Base-by-base conservation (phyloP, 2,113 vertebrate genomes). In the Pomatorhinus ruficollis region DNA sequence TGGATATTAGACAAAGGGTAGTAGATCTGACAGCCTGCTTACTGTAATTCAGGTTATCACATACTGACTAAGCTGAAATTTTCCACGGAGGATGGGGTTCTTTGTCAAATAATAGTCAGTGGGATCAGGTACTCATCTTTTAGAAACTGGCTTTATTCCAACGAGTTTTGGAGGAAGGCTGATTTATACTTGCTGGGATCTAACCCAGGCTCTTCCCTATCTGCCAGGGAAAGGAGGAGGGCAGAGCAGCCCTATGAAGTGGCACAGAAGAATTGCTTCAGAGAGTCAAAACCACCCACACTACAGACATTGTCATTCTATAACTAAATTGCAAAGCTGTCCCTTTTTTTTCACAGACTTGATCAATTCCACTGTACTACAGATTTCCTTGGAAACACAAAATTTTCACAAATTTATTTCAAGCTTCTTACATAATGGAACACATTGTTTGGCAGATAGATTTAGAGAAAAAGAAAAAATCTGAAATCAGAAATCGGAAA, bases 391-490 rank as follows among this genome's bases (percentile, higher is more conserved):
- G 52, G 45, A 95, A 91, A 52, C 21, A 74, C 3, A 20, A 78
- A 19, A 47, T 70, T 66, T 88, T 23, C 27, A 86, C 33, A 89
- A 59, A 92, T 90, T 50, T 70, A 50, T 90, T 75, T 90, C 66
- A 70, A 42, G 30, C 9, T 61, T 90, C 15, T 49, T 49, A 37
- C 45, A 57, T 47, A 82, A 57, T 18, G 20, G 22, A 82, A 35
- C 5, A 39, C 24, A 6, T n/a, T 64, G 21, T 64, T 78, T 89
- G 61, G 20, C 35, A 54, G 42, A 69, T 4, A 72, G 49, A 69
- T 69, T 85, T 83, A 82, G 30, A 82, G 89, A 92, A 94, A 37
- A 78, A 59, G 27, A 78, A 85, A 96, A 90, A 27, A 52, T 56
- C 10, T 76, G 49, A 87, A 92, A 59, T 50, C 23, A 24, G 33